Conservation (phyloP, 1,140 invertebrate species). For the Plectrocnemia conspersa region DNA sequence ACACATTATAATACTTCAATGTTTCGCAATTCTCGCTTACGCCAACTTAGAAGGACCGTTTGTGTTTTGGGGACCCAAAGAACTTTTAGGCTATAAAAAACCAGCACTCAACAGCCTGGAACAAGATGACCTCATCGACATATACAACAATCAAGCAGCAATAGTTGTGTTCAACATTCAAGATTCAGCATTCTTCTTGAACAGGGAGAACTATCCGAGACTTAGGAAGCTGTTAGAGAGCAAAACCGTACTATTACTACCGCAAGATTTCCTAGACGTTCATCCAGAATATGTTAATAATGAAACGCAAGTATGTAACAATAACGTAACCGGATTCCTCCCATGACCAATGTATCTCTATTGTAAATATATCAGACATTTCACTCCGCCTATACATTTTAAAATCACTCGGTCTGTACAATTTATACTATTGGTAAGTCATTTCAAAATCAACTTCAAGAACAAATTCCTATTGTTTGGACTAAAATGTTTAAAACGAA, state of each 20-base stretch:
- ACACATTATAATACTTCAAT: no score
- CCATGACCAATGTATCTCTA: no score
- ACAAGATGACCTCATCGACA: conserved; percentile 47
- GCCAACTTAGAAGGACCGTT: conserved; percentile 53
- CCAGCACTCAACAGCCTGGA: conserved; percentile 48
- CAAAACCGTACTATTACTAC: conserved; percentile 46
- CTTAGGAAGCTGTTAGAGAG: conserved; percentile 49
- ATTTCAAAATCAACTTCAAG: no score
- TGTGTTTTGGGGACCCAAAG: conserved; percentile 53
- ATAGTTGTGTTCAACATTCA: conserved; percentile 51
- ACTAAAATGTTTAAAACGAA: no score
- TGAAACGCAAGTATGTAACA: conserved; percentile 47
- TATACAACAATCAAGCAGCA: conserved; percentile 45
- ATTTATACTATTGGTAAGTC: no score
- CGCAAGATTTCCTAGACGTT: conserved; percentile 51
- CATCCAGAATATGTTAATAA: conserved; percentile 54
- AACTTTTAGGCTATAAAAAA: conserved; percentile 44
- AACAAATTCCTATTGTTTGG: no score
- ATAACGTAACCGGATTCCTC: no score
- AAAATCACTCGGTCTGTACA: no score
- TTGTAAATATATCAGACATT: no score
- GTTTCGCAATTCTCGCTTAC: background rate
- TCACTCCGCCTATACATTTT: no score
- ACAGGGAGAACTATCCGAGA: conserved; percentile 44
- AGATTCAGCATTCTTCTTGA: conserved; percentile 45